Conservation (phyloP, 2,888 invertebrate genomes). For the Dynastes grantii region DNA sequence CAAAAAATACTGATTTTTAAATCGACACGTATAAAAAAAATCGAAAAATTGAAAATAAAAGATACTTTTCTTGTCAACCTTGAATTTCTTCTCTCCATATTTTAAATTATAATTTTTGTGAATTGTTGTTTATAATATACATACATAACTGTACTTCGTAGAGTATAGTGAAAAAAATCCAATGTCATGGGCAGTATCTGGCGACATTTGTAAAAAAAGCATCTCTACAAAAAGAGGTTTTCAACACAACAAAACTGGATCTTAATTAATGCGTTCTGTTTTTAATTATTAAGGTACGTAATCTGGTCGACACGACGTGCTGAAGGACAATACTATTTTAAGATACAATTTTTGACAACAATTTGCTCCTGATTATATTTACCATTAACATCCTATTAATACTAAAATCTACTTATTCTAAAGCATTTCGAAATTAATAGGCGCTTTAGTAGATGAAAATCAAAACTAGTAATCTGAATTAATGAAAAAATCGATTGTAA, state of each 20-base stretch:
- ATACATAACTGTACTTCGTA: constrained; percentile 18
- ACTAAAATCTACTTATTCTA: too few relatives aligned
- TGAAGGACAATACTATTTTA: constrained; percentile 1
- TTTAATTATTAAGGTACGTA: constrained; percentile 10
- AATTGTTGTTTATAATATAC: constrained; percentile 16
- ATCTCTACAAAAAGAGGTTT: constrained; percentile 14
- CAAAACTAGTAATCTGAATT: too few relatives aligned
- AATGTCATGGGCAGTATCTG: constrained; percentile 34
- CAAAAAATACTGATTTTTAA: not conserved
- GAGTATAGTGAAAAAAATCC: constrained; percentile 21
- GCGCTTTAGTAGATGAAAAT: too few relatives aligned
- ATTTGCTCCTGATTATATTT: not conserved
- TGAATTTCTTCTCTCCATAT: constrained; percentile 26
- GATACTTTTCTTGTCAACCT: constrained; percentile 31
- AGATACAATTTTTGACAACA: not conserved
- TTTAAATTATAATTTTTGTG: constrained; percentile 34
- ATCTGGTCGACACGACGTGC: not conserved
- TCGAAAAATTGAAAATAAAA: not conserved
- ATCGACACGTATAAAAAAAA: not conserved
- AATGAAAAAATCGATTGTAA: too few relatives aligned
- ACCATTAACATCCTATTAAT: too few relatives aligned
- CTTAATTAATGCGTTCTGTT: constrained; percentile 24
- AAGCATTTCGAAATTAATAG: too few relatives aligned
- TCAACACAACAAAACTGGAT: constrained; percentile 8
- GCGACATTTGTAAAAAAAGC: constrained; percentile 20